Evolutionary conservation across 2,113 vertebrate genomes (phyloP).

Genomic region (Cyphomyrus plagiostoma): DNA sequence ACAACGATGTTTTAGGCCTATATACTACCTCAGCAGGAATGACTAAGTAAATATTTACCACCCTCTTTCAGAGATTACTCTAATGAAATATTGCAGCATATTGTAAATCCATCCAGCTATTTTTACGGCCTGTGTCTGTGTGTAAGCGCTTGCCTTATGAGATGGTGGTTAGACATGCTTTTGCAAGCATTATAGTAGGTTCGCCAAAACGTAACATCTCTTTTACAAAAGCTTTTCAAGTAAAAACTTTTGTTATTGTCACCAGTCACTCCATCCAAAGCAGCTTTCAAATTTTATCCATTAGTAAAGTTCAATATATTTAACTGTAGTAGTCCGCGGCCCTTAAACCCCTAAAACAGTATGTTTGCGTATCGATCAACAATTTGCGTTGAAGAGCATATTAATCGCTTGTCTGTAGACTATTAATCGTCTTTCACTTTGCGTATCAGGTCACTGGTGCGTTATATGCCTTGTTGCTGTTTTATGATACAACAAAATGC

Average conservation of each 20-base stretch:
- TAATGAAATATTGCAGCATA: background rate
- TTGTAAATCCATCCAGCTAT: background rate
- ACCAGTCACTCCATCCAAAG: background rate
- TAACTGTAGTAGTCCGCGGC: background rate
- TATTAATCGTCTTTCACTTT: background rate
- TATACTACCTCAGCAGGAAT: background rate
- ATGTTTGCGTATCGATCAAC: background rate
- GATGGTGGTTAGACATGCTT: background rate
- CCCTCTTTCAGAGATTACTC: background rate
- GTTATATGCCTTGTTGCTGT: background rate
- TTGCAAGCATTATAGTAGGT: background rate
- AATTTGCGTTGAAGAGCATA: background rate
- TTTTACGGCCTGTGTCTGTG: background rate
- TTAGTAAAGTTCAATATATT: background rate
- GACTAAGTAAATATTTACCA: background rate
- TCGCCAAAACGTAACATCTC: background rate
- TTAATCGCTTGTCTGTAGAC: background rate
- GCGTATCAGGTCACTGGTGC: background rate
- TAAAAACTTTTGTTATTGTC: background rate
- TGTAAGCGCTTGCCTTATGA: background rate
- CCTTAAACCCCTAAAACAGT: background rate
- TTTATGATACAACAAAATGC: background rate
- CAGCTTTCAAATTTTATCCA: background rate
- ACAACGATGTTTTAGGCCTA: background rate
- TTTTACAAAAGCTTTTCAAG: background rate